Evolutionary conservation across 1,140 invertebrate genomes (phyloP), one percentile per base, ranked within the genome.

Genomic region (Akabosia matsudoensis): DNA sequence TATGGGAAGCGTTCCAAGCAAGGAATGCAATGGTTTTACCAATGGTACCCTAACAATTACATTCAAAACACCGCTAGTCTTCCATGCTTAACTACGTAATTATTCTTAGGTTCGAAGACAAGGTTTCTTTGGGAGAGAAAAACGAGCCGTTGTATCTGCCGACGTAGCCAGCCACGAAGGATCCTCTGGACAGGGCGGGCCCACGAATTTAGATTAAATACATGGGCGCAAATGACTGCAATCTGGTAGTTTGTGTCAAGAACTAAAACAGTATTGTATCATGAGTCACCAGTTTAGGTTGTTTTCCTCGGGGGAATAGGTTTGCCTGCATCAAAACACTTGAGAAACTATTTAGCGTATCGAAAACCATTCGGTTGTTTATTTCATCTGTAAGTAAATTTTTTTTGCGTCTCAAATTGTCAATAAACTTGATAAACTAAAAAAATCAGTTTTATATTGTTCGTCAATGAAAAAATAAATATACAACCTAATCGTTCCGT

Each of bases 1-100:
- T 92, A 7, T 92, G 90, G 87, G 91, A 92, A 82, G 91, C 91
- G 1, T 90, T 92, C 52, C 91, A 92, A 81, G 91, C 79, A 51
- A 91, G 82, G 90, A 91, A 1, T 88, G 90, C 81, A 86, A 88
- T 22, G 90, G 91, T 83, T 86, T 91, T 30, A 85, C 87, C n/a
- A 84, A 88, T 74, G 85, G 88, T 71, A 88, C 86, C 73, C 87
- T 88, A 76, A 85, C 14, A 56, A 74, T 64, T n/a, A n/a, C 16
- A 56, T 37, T 64, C 18, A 31, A 61, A 54, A 2, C 22, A 52
- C 28, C 4, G 33, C 13, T 73, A 34, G n/a, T 28, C 1, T 2
- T 10, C 22, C 10, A 24, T 73, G 24, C 16, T 52, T 22, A 22
- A 67, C 7, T 30, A 22, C 31, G 22, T 33, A 61, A 34, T 67